Conservation (phyloP, 2,797 vertebrate species). For the Hapalemur alaotrensis region DNA sequence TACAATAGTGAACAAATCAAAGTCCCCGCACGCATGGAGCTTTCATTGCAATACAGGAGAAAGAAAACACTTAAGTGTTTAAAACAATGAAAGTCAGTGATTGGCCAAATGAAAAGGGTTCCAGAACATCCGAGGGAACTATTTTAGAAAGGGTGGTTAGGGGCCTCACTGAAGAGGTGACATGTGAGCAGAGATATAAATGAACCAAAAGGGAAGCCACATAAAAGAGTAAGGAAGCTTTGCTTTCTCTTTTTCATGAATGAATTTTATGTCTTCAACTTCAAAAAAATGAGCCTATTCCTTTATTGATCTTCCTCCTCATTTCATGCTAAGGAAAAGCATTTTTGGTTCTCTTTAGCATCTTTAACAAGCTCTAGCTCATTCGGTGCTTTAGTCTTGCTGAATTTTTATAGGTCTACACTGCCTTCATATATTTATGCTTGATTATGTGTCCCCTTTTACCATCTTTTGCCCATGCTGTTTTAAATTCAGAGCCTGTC, state of each 20-base stretch:
- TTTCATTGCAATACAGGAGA: background rate
- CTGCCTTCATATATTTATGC: slow-evolving; percentile 13
- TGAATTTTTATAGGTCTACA: slow-evolving; percentile 3
- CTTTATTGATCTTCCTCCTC: background rate
- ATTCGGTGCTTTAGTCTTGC: slow-evolving; percentile 23
- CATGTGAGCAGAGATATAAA: background rate
- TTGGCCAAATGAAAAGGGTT: background rate
- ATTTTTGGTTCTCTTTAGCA: background rate
- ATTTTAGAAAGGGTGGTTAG: background rate
- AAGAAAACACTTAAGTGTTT: background rate
- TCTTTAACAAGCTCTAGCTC: slow-evolving; percentile 29
- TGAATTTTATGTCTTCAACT: slow-evolving; percentile 28
- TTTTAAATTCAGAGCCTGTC: slow-evolving; percentile 70
- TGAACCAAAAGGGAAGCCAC: background rate
- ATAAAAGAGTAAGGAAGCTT: background rate
- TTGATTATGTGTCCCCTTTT: slow-evolving; percentile 25
- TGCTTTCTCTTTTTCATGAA: slow-evolving; percentile 15
- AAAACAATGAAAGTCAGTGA: background rate
- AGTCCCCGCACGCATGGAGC: background rate
- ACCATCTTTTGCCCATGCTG: slow-evolving; percentile 18
- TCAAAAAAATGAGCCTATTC: background rate
- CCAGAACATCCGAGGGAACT: background rate
- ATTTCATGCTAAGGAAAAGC: slow-evolving; percentile 5
- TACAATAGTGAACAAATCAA: background rate
- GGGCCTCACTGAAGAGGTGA: background rate